These are phyloP conservation scores for Spialia ferax DNA, from an alignment of 2,888 invertebrate species.

Conservation along the genomic window DNA sequence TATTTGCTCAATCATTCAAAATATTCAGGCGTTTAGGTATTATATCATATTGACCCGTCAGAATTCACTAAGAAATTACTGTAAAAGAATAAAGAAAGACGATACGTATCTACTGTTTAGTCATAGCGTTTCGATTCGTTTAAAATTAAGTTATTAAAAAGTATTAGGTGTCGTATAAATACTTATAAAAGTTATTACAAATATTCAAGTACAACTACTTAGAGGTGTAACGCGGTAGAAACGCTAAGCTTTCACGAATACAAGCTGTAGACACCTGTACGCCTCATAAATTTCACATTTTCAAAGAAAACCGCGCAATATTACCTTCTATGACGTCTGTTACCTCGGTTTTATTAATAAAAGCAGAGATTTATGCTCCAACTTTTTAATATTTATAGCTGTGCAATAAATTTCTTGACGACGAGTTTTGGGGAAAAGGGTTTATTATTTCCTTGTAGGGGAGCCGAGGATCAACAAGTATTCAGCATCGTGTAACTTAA, in stretches of 20 bases:
- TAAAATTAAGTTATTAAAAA: too few species aligned
- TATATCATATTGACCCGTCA: too few species aligned
- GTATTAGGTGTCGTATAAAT: too few species aligned
- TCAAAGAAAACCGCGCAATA: constrained; percentile 53
- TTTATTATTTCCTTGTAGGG: constrained; percentile 75
- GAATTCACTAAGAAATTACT: too few species aligned
- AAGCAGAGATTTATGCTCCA: constrained; percentile 79
- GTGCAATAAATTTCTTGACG: constrained; percentile 79
- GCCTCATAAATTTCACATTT: constrained; percentile 38
- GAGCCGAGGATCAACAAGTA: constrained; percentile 76
- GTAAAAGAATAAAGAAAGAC: too few species aligned
- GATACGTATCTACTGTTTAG: too few species aligned
- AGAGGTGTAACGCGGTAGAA: neutral
- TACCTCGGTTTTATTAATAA: constrained; percentile 73
- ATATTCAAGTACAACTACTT: too few species aligned
- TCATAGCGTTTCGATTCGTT: too few species aligned
- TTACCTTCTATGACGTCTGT: constrained; percentile 62
- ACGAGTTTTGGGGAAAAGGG: constrained; percentile 75
- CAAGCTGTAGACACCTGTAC: constrained; percentile 31
- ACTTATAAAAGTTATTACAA: too few species aligned
- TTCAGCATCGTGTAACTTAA: constrained; percentile 36
- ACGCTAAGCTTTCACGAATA: constrained; percentile 5
- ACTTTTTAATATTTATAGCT: constrained; percentile 85
- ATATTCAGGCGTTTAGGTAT: constrained; percentile 9
- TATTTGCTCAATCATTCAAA: constrained; percentile 62